A percentile compares a stretch with the other conserved stretches of the same genome.
phyloP scores from a whole-genome alignment of 1,140 invertebrate species.

The Stegodyphus dumicola region DNA sequence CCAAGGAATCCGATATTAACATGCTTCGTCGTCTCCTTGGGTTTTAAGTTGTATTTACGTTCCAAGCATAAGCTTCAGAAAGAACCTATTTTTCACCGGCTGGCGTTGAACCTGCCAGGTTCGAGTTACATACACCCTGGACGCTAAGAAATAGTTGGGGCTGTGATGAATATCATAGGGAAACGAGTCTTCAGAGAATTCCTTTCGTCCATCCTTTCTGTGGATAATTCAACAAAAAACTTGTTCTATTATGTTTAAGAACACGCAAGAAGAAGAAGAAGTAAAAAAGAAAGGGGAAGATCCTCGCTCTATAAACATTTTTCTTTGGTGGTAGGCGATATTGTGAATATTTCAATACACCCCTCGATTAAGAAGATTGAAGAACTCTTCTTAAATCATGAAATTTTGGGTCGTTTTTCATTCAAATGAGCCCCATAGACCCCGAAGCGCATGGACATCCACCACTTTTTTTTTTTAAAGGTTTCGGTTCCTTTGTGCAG shows the following conservation, averaged over 20 bases:
- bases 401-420: conserved; percentile 53
- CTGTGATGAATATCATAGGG: conserved; percentile 54
- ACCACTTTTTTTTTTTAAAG: no score
- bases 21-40: no score
- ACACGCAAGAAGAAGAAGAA: background rate
- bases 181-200: conserved; percentile 32
- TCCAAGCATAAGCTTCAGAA: no score
- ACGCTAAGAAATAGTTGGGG: background rate
- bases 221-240: conserved; percentile 47
- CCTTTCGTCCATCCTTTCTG: background rate
- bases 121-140: conserved; percentile 25
- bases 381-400: conserved; percentile 34
- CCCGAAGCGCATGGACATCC: conserved; percentile 9
- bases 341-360: conserved; percentile 54
- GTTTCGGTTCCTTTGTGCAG: no score
- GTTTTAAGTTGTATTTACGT: no score
- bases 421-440: conserved; percentile 35
- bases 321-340: conserved; percentile 21
- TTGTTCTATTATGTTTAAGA: conserved; percentile 51
- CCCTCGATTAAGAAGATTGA: conserved; percentile 50
- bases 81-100: conserved; percentile 36
- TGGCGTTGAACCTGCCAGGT: conserved; percentile 26
- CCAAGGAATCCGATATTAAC: no score
- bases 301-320: conserved; percentile 41
- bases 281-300: background rate